Conservation (phyloP, 2,797 vertebrate species). For the Heteromormyrus szaboi region DNA sequence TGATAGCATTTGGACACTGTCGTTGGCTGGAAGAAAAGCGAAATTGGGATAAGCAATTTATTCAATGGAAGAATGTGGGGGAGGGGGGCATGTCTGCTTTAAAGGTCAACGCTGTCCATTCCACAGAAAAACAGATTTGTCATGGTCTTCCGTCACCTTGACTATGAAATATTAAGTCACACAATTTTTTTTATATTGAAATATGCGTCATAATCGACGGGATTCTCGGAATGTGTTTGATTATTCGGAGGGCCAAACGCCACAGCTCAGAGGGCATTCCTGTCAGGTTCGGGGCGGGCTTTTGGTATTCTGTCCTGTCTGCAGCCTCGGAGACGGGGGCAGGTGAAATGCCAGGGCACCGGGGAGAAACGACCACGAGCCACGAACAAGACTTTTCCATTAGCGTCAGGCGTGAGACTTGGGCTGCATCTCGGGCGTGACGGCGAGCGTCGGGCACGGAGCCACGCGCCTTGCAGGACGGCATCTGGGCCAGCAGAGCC, state of each 20-base stretch:
- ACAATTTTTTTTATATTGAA: not conserved
- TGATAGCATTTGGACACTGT: not conserved
- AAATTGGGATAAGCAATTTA: not conserved
- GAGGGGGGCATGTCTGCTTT: not conserved
- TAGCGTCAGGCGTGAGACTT: not conserved
- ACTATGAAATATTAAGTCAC: not conserved
- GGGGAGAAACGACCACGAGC: not conserved
- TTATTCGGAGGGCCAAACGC: no score
- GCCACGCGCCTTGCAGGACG: not conserved
- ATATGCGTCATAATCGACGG: not conserved
- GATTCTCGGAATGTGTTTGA: not conserved
- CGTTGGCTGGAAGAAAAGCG: not conserved
- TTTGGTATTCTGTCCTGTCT: not conserved
- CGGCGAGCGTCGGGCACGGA: not conserved
- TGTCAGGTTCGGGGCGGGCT: not conserved
- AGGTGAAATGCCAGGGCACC: not conserved
- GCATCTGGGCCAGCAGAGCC: not conserved
- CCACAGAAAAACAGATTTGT: not conserved
- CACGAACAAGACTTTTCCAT: not conserved
- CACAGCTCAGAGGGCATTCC: not conserved
- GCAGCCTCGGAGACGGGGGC: not conserved
- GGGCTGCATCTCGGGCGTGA: not conserved
- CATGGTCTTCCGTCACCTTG: not conserved
- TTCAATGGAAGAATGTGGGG: not conserved
- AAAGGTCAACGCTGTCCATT: conserved; percentile 7